These are phyloP conservation scores for Astreopora myriophthalma DNA, from an alignment of 64 coral and sea anemone genomes.

Conservation along the genomic window DNA sequence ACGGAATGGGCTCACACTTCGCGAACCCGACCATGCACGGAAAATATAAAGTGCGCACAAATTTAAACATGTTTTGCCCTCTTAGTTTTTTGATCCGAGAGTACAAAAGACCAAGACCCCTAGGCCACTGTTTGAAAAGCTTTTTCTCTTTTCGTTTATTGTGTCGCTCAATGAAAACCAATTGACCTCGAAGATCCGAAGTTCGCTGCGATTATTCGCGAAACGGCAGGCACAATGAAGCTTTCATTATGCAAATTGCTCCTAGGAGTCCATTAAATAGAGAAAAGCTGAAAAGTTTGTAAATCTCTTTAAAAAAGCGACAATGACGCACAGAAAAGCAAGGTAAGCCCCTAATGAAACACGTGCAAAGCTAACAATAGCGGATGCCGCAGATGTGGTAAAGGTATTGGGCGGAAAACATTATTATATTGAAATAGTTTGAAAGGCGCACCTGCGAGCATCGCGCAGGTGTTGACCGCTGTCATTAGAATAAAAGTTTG, in stretches of 20 bases:
- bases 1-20: background rate
- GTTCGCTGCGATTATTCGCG: conserved; percentile 82
- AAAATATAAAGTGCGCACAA: background rate
- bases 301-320: conserved; percentile 99
- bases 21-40: background rate
- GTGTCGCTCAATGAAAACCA: conserved; percentile 73
- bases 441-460: conserved; percentile 84
- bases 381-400: conserved; percentile 89
- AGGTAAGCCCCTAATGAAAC: conserved; percentile 99
- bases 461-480: conserved; percentile 82
- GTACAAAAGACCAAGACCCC: conserved; percentile 74
- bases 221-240: conserved; percentile 72
- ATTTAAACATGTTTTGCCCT: conserved; percentile 31
- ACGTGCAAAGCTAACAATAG: conserved; percentile 92
- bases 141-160: conserved; percentile 80
- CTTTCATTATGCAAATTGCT: conserved; percentile 98
- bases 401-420: conserved; percentile 95
- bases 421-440: conserved; percentile 92
- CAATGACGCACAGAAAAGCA: conserved; percentile 89
- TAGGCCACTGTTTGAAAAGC: conserved; percentile 68
- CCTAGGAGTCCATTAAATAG: conserved; percentile 95
- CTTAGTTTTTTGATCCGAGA: conserved; percentile 53
- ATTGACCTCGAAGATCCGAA: conserved; percentile 84
- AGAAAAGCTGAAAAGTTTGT: conserved; percentile 99
- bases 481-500: conserved; percentile 89